Conservation (phyloP, 2,113 vertebrate genomes). For the Mustela nigripes region DNA sequence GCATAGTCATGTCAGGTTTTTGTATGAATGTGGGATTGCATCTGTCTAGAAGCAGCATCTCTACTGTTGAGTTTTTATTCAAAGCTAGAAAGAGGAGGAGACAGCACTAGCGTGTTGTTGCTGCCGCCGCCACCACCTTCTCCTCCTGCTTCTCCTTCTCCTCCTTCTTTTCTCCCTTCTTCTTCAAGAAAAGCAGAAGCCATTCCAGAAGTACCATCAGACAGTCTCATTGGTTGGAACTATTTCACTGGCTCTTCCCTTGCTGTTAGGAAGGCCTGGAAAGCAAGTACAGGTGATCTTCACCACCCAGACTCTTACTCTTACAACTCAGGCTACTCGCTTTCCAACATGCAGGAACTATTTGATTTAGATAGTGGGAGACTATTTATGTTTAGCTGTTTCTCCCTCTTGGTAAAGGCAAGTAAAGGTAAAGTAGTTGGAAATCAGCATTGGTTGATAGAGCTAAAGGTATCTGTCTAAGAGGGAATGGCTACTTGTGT, state of each 20-base stretch:
- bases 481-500: neutral
- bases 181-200: neutral
- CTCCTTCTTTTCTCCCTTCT: neutral
- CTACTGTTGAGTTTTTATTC: neutral
- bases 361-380: neutral
- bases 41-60: neutral
- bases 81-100: neutral
- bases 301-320: neutral
- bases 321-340: neutral
- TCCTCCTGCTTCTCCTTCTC: too few relatives aligned
- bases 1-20: neutral
- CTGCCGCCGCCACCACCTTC: too few relatives aligned
- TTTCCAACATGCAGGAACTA: neutral
- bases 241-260: neutral
- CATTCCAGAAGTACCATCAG: neutral
- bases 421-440: slow-evolving; percentile 9
- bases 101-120: neutral
- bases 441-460: neutral
- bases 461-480: neutral
- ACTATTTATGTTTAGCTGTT: neutral
- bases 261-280: neutral
- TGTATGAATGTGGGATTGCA: neutral
- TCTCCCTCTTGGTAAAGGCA: neutral
- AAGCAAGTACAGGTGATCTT: neutral
- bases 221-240: neutral